These are phyloP conservation scores for Drosophila nigricruria DNA, from an alignment of 2,888 invertebrate genomes.

Conservation along the genomic window DNA sequence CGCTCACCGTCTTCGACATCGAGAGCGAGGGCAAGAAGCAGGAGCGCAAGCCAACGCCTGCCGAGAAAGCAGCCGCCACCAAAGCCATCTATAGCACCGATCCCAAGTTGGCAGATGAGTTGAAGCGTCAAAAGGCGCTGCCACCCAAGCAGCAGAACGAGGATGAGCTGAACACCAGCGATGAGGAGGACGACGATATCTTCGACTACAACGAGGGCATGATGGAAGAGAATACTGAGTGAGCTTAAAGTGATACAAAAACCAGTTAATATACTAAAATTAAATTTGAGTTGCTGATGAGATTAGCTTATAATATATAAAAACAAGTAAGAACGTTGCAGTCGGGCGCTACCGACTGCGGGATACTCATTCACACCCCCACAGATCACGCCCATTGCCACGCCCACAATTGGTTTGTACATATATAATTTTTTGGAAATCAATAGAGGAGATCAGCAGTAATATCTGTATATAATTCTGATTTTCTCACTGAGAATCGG, in stretches of 20 bases:
- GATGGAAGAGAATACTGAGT: slow-evolving; percentile 62
- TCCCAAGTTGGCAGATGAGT: slow-evolving; percentile 55
- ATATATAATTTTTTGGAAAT: too few relatives aligned
- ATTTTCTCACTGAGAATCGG: too few relatives aligned
- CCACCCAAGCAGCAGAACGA: slow-evolving; percentile 43
- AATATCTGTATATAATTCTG: too few relatives aligned
- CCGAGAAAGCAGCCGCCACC: slow-evolving; percentile 34
- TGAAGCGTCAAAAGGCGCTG: slow-evolving; percentile 51
- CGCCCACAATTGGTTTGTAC: too few relatives aligned
- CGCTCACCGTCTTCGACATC: slow-evolving; percentile 82
- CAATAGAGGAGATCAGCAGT: too few relatives aligned
- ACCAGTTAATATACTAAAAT: neutral
- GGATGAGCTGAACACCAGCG: slow-evolving; percentile 53
- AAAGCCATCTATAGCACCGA: slow-evolving; percentile 50
- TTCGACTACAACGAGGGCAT: slow-evolving; percentile 68
- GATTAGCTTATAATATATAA: too few relatives aligned
- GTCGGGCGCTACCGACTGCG: too few relatives aligned
- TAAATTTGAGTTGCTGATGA: neutral
- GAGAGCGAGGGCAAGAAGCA: slow-evolving; percentile 75
- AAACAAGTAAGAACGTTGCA: too few relatives aligned
- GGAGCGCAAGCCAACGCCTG: slow-evolving; percentile 47
- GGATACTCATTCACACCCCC: too few relatives aligned
- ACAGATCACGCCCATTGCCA: too few relatives aligned
- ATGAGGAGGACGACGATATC: slow-evolving; percentile 72
- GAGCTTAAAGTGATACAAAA: slow-evolving; percentile 9